Evolutionary conservation across 1,140 invertebrate genomes (phyloP), one percentile per base, ranked within the genome.

Genomic region (Pogonognathellus flavescens): DNA sequence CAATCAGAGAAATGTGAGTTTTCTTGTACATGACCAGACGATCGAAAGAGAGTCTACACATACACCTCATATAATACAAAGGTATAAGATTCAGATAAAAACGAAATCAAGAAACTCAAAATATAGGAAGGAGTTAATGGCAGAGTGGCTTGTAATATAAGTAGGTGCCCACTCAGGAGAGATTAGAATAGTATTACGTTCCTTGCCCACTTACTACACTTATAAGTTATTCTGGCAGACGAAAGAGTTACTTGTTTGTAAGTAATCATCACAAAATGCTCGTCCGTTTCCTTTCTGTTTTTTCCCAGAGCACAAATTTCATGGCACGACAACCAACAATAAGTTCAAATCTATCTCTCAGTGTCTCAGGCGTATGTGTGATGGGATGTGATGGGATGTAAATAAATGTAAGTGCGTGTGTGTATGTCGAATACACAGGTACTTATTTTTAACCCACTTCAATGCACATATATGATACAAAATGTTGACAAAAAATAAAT

Each of bases 1-100:
- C 62, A 66, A 66, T 66, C 62, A 66, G 62, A 66, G 62, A 66
- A 66, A 66, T 66, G 62, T 66, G 62, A 66, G 62, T 66, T 66
- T 66, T 31, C 20, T 66, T 66, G 62, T 66, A 25, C 22, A 66
- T 66, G 62, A 66, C 62, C 22, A 25, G 62, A 66, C 20, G 25
- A 13, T 66, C 62, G 25, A 66, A 66, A 25, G 62, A 66, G 20
- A 66, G 22, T 66, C 62, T 25, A 22, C 62, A 25, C 31, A 41
- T 6, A 3, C 31, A 41, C 31, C 1, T 41, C 6, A 41, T 41
- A 41, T 41, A 3, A 41, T 41, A 41, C 31, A 66, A 66, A 14
- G 7, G 20, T 66, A 66, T 66, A 66, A 25, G 62, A 66, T 25
- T 25, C 22, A 66, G 20, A 25, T 66, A 66, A 66, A 25, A 66